Conservation (phyloP, 2,113 vertebrate genomes). For the Podocnemis expansa region DNA sequence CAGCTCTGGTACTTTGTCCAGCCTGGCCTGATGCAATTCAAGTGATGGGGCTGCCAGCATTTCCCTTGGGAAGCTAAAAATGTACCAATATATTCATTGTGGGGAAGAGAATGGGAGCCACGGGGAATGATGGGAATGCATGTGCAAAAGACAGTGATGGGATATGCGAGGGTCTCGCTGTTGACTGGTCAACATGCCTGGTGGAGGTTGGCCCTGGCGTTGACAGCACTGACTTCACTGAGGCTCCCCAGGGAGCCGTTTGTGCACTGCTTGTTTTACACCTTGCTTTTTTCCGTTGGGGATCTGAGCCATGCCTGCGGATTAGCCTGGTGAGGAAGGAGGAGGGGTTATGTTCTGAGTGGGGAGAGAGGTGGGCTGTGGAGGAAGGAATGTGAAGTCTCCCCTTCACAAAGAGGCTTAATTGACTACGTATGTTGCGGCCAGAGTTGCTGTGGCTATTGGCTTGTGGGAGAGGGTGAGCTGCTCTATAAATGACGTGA, state of each 20-base stretch:
- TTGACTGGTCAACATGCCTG: neutral
- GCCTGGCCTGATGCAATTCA: constrained; percentile 62
- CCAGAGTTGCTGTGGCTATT: neutral
- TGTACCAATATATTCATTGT: neutral
- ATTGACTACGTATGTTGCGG: neutral
- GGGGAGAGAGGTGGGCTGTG: neutral
- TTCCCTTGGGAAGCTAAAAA: constrained; percentile 66
- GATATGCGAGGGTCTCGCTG: neutral
- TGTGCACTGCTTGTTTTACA: neutral
- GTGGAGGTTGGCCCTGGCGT: neutral
- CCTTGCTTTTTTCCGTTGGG: neutral
- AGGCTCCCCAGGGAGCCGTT: neutral
- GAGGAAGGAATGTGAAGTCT: neutral
- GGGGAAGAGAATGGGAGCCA: constrained; percentile 10
- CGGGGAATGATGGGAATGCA: constrained; percentile 9
- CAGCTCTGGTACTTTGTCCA: constrained; percentile 63
- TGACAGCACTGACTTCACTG: neutral
- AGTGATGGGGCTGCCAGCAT: constrained; percentile 61
- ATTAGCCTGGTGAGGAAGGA: neutral
- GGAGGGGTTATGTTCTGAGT: neutral
- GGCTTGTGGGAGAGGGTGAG: neutral
- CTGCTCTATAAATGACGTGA: neutral
- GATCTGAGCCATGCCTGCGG: neutral
- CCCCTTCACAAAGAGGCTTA: neutral
- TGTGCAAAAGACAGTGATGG: neutral